These are phyloP conservation scores for Macrosoma leucophasiata DNA, from an alignment of 2,888 invertebrate species.

Conservation along the genomic window DNA sequence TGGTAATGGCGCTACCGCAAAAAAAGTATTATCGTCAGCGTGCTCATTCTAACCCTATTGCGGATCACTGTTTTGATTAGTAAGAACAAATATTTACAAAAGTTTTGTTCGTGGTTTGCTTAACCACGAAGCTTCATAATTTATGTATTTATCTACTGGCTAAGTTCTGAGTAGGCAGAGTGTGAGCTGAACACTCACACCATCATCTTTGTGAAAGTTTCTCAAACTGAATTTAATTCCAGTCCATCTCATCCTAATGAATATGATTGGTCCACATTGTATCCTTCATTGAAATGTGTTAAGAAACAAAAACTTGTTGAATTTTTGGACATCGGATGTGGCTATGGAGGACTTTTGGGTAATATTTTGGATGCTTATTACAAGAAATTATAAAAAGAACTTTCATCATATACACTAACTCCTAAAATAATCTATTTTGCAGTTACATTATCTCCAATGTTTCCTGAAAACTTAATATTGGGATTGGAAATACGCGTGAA, in stretches of 20 bases:
- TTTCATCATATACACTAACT: too few species aligned
- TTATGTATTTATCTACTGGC: slow-evolving; percentile 4
- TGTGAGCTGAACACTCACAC: not conserved
- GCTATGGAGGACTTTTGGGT: slow-evolving; percentile 96
- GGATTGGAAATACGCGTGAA: slow-evolving; percentile 99
- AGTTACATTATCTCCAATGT: slow-evolving; percentile 94
- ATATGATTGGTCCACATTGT: slow-evolving; percentile 90
- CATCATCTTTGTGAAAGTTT: not conserved
- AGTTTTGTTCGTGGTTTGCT: not conserved
- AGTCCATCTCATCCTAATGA: slow-evolving; percentile 89
- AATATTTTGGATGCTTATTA: too few species aligned
- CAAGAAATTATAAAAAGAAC: too few species aligned
- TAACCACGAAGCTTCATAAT: not conserved
- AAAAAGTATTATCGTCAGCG: slow-evolving; percentile 97
- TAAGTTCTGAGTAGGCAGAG: too few species aligned
- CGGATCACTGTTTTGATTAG: slow-evolving; percentile 98
- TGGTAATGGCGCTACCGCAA: slow-evolving; percentile 87
- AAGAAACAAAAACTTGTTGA: slow-evolving; percentile 78
- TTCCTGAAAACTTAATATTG: slow-evolving; percentile 90
- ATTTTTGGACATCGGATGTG: slow-evolving; percentile 98
- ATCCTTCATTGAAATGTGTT: slow-evolving; percentile 71
- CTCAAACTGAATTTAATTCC: slow-evolving; percentile 35
- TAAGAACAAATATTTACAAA: slow-evolving; percentile 65
- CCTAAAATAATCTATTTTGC: slow-evolving; percentile 41
- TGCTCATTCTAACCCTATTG: slow-evolving; percentile 99